Conservation (phyloP, 2,113 vertebrate species). For the Odocoileus hemionus region DNA sequence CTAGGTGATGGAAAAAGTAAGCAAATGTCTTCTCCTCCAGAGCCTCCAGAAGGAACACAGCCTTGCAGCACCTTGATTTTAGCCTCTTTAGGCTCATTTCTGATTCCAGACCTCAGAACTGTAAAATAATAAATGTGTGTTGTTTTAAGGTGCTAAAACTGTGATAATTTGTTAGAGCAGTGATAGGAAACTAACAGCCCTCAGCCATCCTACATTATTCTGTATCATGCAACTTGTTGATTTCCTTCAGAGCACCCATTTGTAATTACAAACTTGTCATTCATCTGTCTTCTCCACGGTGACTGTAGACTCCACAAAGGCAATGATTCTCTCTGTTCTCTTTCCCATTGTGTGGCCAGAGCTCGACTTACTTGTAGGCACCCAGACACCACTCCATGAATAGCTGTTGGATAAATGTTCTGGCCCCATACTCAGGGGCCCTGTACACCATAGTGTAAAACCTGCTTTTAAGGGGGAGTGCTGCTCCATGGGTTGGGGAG, state of each 20-base stretch:
- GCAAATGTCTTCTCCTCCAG: accelerated
- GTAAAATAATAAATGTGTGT: background rate
- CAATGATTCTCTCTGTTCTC: background rate
- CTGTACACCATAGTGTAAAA: accelerated
- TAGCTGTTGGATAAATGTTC: background rate
- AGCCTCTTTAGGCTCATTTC: background rate
- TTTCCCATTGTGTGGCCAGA: too few relatives aligned
- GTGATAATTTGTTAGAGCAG: background rate
- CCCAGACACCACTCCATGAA: background rate
- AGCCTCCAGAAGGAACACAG: background rate
- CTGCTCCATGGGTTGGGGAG: background rate
- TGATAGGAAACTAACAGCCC: background rate
- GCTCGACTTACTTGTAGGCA: background rate
- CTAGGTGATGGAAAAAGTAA: background rate
- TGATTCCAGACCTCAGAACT: background rate
- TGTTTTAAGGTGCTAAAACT: background rate
- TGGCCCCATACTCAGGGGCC: background rate
- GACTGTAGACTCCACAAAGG: background rate
- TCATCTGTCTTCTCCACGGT: background rate
- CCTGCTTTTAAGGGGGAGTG: background rate
- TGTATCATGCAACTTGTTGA: background rate
- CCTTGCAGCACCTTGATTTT: background rate
- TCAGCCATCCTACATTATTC: background rate
- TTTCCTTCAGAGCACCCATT: background rate
- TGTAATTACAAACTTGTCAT: background rate